phyloP scores from a whole-genome alignment of 1,140 invertebrate species.

The Macrocentrus cingulum region DNA sequence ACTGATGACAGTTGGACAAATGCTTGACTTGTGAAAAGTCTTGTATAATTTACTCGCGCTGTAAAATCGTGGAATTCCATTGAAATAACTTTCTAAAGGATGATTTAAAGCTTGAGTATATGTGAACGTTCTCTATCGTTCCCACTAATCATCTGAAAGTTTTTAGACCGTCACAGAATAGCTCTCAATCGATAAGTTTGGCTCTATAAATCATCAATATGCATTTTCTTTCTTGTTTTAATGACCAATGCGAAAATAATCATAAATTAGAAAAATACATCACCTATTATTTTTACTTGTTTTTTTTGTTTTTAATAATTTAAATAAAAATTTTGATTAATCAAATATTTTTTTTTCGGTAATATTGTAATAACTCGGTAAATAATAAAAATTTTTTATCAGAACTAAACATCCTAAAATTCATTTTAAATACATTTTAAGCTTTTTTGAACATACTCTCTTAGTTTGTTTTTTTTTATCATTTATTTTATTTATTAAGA shows the following conservation, averaged over 20 bases:
- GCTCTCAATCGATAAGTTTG: conserved; percentile 17
- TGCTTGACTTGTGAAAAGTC: background rate
- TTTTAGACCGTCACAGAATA: background rate
- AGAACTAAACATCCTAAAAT: too few relatives aligned
- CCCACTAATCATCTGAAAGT: conserved; percentile 20
- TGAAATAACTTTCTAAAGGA: background rate
- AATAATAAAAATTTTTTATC: too few relatives aligned
- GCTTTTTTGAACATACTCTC: too few relatives aligned
- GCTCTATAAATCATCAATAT: conserved; percentile 15
- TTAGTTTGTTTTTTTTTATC: too few relatives aligned
- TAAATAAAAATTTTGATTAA: background rate
- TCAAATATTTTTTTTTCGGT: background rate
- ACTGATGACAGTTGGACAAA: too few relatives aligned
- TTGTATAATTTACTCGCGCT: background rate
- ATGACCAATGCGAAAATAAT: background rate
- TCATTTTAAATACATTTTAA: too few relatives aligned
- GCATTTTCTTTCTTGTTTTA: conserved; percentile 2
- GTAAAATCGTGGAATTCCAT: background rate
- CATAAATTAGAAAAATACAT: background rate
- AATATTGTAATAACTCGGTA: background rate
- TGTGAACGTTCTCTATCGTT: conserved; percentile 6
- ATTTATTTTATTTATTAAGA: too few relatives aligned
- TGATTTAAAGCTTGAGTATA: background rate
- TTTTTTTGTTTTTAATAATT: background rate
- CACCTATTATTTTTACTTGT: background rate